Evolutionary conservation across 1,140 invertebrate genomes (phyloP).

Genomic region (Fragariocoptes setiger): DNA sequence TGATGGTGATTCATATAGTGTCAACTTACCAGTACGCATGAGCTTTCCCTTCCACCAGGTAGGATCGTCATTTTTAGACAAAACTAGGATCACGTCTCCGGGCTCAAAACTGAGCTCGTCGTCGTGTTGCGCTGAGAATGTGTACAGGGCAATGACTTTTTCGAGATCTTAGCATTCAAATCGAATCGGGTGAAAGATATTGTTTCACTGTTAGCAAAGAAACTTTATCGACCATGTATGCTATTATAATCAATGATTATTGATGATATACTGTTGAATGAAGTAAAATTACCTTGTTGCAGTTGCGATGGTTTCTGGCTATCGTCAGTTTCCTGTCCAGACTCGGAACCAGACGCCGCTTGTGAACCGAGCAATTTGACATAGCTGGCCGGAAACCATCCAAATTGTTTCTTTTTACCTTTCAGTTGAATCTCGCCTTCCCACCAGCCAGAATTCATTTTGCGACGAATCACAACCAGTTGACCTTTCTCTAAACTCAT

Average conservation of each 20-base stretch:
- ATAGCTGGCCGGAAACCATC: constrained; percentile 90
- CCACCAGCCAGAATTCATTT: constrained; percentile 90
- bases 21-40: constrained; percentile 6
- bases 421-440: constrained; percentile 87
- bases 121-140: constrained; percentile 59
- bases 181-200: too few species aligned
- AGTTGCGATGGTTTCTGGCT: too few species aligned
- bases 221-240: too few species aligned
- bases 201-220: too few species aligned
- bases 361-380: constrained; percentile 37
- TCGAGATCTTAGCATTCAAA: too few species aligned
- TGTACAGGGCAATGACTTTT: constrained; percentile 58
- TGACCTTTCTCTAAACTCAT: constrained; percentile 65
- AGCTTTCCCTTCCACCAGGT: constrained; percentile 65
- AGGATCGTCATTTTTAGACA: constrained; percentile 64
- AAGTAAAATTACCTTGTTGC: too few species aligned
- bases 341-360: constrained; percentile 13
- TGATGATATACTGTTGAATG: too few species aligned
- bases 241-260: too few species aligned
- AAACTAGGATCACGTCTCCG: constrained; percentile 67
- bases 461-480: constrained; percentile 75
- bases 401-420: constrained; percentile 70
- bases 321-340: too few species aligned
- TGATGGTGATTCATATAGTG: too few species aligned
- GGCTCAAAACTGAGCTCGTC: constrained; percentile 81